phyloP scores from a whole-genome alignment of 2,113 vertebrate species.

The Mugil cephalus region DNA sequence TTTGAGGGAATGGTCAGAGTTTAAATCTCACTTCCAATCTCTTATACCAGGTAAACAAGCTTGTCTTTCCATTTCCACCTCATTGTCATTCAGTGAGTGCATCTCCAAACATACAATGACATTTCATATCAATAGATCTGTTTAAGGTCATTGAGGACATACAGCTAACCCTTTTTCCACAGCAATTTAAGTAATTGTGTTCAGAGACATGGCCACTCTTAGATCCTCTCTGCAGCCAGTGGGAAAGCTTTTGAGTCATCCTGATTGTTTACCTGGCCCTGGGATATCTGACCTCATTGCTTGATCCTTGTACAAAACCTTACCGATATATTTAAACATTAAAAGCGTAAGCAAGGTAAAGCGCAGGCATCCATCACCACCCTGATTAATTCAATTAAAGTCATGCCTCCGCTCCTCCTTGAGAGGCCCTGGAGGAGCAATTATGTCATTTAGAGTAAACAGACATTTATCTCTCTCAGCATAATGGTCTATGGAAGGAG shows the following conservation, averaged over 20 bases:
- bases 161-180: not conserved
- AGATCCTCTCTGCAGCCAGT: conserved; percentile 5
- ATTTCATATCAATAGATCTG: not conserved
- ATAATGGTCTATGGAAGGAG: conserved; percentile 40
- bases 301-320: not conserved
- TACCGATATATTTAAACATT: conserved; percentile 26
- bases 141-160: conserved; percentile 7
- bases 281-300: not conserved
- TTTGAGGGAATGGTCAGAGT: not conserved
- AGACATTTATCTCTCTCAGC: conserved; percentile 54
- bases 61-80: conserved; percentile 5
- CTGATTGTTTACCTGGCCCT: conserved; percentile 24
- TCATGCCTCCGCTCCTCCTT: conserved; percentile 31
- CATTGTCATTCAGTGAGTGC: conserved; percentile 14
- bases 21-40: no score
- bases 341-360: conserved; percentile 41
- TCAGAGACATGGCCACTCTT: not conserved
- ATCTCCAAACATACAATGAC: not conserved
- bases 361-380: conserved; percentile 48
- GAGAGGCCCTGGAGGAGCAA: conserved; percentile 56
- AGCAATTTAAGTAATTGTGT: conserved; percentile 9
- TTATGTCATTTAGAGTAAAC: conserved; percentile 56
- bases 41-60: conserved; percentile 5
- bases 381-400: conserved; percentile 62
- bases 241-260: conserved; percentile 28